A percentile compares a stretch with the other conserved stretches of the same genome.
phyloP scores from a whole-genome alignment of 2,113 vertebrate species.

The Ctenomys sociabilis region DNA sequence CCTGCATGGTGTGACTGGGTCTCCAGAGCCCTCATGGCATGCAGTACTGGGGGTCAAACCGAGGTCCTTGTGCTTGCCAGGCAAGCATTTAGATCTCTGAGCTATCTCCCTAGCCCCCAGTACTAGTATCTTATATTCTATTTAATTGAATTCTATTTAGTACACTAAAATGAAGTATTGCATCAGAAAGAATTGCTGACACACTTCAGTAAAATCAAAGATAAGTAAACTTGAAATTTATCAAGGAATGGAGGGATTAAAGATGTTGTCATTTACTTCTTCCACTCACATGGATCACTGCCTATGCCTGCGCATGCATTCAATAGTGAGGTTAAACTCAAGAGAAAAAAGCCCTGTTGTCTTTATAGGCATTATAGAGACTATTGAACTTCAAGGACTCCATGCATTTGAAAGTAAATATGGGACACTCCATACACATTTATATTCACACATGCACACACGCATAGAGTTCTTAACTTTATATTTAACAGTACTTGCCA shows the following conservation, averaged over 20 bases:
- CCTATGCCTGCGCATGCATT: neutral
- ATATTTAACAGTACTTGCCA: neutral
- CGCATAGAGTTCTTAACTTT: neutral
- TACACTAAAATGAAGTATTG: neutral
- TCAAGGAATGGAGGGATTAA: neutral
- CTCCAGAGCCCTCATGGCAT: too few species aligned
- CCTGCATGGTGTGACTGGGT: too few species aligned
- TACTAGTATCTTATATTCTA: neutral
- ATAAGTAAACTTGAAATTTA: neutral
- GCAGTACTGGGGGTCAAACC: too few species aligned
- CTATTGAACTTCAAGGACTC: neutral
- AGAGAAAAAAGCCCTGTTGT: neutral
- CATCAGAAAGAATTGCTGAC: slow-evolving; percentile 26
- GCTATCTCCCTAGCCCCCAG: neutral
- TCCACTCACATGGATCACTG: neutral
- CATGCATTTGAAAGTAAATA: neutral
- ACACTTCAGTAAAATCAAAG: neutral
- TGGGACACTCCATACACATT: too few species aligned
- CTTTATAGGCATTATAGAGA: neutral
- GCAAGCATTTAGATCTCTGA: too few species aligned
- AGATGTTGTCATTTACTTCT: slow-evolving; percentile 7
- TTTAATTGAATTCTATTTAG: too few species aligned
- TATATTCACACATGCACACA: neutral
- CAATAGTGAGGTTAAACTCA: neutral
- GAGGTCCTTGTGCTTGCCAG: too few species aligned